Conservation (phyloP, 2,113 vertebrate genomes). For the Coptodon bakossiorum region DNA sequence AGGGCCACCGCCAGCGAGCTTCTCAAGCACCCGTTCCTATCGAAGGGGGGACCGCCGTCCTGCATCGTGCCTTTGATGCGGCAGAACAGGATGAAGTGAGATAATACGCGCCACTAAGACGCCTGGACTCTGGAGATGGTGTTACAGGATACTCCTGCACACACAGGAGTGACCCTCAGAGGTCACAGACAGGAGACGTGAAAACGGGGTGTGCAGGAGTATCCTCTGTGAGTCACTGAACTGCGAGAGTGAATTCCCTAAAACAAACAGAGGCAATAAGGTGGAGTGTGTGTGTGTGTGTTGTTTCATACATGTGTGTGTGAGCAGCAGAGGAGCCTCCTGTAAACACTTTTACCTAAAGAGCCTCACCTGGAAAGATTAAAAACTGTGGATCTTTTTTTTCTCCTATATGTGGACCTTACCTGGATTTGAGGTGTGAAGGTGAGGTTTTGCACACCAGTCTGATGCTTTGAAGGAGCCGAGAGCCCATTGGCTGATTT, state of each 20-base stretch:
- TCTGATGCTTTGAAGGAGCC: conserved; percentile 14
- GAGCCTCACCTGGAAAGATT: neutral
- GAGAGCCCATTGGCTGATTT: neutral
- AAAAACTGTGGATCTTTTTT: neutral
- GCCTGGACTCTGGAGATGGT: neutral
- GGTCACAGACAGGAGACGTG: neutral
- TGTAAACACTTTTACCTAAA: neutral
- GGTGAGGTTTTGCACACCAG: conserved; percentile 22
- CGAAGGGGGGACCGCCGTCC: conserved; percentile 82
- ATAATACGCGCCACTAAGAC: neutral
- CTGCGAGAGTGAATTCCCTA: neutral
- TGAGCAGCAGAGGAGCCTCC: neutral
- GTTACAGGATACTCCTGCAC: conserved; percentile 27
- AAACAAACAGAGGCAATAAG: conserved; percentile 33
- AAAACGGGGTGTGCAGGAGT: conserved; percentile 9
- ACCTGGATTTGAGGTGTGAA: conserved; percentile 31
- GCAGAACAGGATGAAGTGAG: conserved; percentile 88
- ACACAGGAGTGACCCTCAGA: neutral
- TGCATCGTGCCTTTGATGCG: conserved; percentile 93
- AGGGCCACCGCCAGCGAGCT: conserved; percentile 83
- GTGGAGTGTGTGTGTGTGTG: neutral
- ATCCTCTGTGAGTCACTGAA: conserved; percentile 37
- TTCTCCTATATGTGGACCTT: neutral
- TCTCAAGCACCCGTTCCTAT: conserved; percentile 85
- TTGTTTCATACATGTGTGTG: neutral